These are phyloP conservation scores for Drosophila mulleri DNA, from an alignment of 2,888 invertebrate genomes.

Conservation along the genomic window DNA sequence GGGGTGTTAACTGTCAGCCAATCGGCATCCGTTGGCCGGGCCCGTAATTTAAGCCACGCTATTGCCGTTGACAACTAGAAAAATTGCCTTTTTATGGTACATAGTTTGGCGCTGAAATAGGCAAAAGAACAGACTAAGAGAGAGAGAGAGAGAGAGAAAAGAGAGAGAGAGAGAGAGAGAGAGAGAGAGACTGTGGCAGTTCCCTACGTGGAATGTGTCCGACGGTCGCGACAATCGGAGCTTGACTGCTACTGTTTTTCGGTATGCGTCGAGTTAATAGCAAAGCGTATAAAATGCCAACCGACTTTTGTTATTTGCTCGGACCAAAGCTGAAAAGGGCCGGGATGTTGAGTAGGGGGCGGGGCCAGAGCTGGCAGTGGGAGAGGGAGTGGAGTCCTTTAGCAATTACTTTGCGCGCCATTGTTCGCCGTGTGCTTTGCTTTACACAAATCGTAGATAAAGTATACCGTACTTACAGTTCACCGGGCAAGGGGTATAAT, in stretches of 20 bases:
- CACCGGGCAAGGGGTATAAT: background rate
- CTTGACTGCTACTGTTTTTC: conserved; percentile 45
- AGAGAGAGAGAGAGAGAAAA: background rate
- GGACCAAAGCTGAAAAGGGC: conserved; percentile 1
- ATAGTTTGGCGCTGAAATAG: conserved; percentile 27
- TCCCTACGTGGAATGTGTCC: conserved; percentile 57
- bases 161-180: background rate
- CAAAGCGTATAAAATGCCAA: conserved; percentile 60
- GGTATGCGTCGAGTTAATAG: conserved; percentile 77
- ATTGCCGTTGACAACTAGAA: conserved; percentile 80
- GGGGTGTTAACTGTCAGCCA: conserved; percentile 78
- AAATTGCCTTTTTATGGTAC: conserved; percentile 75
- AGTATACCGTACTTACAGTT: conserved; percentile 14
- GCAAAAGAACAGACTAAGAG: background rate
- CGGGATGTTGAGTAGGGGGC: background rate
- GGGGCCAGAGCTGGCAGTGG: background rate
- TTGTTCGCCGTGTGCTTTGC: conserved; percentile 50
- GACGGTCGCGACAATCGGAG: conserved; percentile 35
- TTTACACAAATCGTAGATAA: conserved; percentile 40
- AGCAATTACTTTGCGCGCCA: conserved; percentile 69
- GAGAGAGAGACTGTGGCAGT: background rate
- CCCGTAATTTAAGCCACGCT: conserved; percentile 77
- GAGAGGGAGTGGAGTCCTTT: conserved; percentile 16
- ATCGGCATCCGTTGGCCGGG: conserved; percentile 57
- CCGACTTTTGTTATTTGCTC: conserved; percentile 49